phyloP scores from a whole-genome alignment of 2,113 vertebrate species.

The Dolichallabes microphthalmus region DNA sequence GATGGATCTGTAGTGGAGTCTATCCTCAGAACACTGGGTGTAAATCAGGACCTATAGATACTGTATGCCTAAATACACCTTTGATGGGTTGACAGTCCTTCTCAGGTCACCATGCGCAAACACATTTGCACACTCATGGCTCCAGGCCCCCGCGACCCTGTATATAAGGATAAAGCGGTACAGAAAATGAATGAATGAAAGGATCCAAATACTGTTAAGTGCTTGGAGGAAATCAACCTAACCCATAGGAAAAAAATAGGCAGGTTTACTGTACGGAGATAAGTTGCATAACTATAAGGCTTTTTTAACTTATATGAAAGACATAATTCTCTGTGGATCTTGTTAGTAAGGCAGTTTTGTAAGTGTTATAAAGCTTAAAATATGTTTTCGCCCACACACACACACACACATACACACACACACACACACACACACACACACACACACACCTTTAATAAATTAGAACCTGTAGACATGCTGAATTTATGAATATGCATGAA shows the following conservation, averaged over 20 bases:
- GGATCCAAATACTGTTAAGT: not conserved
- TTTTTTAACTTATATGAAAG: not conserved
- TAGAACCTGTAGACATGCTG: not conserved
- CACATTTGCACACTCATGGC: not conserved
- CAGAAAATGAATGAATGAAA: no score
- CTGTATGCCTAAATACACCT: no score
- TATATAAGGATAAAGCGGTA: no score
- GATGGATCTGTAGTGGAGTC: not conserved
- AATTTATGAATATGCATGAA: slow-evolving; percentile 57
- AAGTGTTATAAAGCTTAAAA: not conserved
- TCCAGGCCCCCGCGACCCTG: no score
- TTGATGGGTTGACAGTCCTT: not conserved
- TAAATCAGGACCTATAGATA: not conserved
- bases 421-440: no score
- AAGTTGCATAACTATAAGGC: not conserved
- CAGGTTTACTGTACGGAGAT: not conserved
- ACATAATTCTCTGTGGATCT: not conserved
- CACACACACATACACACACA: no score
- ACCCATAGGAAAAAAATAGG: not conserved
- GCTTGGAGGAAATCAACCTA: not conserved
- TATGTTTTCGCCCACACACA: not conserved
- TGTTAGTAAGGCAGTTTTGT: not conserved
- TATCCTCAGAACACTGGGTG: not conserved
- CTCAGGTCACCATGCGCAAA: not conserved
- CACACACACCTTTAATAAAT: not conserved